Evolutionary conservation across 30 jellyfish, hydroid and myxozoan species (phyloP), one percentile per base, ranked within the genome.

Genomic region (Hydractinia symbiolongicarpus): DNA sequence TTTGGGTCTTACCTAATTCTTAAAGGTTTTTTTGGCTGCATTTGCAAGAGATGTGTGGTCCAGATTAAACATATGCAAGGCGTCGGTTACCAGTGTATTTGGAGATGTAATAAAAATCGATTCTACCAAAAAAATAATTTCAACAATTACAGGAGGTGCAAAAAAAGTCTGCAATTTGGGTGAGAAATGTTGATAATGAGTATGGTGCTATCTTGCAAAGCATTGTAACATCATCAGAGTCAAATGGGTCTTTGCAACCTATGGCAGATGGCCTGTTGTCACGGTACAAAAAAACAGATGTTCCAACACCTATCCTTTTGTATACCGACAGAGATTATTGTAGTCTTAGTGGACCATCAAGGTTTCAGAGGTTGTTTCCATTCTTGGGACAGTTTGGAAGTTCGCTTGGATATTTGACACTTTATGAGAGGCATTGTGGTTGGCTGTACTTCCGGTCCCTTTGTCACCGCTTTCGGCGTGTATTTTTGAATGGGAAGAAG

Each of bases 281-380:
- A 49, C 50, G 91, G 20, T 80, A 80, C 54, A 5, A 8, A 21
- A 54, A 20, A 1, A 86, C 88, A 5, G 40, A 40, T 62, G 88
- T 66, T 5, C 71, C 62, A 53, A 56, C 53, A 51, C 88, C 95
- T 9, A 67, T 10, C 11, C 67, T 86, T 68, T 50, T 86, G 55
- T 86, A 86, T 66, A 78, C 88, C 21, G 90, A 86, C 61, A 55
- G 90, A 62, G 90, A 86, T 79, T 86, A 90, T 81, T 86, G 90
- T 64, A 21, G 69, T 13, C 81, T 20, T 55, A 16, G 50, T 53
- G 90, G 88, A 5, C 77, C 66, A 20, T 60, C 87, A 54, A 16
- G 49, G 40, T 58, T 16, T 53, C 21, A 78, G 53, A 81, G 49
- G 79, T 77, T 75, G 14, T 76, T 73, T 58, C 16, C 53, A 14